phyloP scores from a whole-genome alignment of 2,888 invertebrate genomes.

The Lissocephala sabroskyi region DNA sequence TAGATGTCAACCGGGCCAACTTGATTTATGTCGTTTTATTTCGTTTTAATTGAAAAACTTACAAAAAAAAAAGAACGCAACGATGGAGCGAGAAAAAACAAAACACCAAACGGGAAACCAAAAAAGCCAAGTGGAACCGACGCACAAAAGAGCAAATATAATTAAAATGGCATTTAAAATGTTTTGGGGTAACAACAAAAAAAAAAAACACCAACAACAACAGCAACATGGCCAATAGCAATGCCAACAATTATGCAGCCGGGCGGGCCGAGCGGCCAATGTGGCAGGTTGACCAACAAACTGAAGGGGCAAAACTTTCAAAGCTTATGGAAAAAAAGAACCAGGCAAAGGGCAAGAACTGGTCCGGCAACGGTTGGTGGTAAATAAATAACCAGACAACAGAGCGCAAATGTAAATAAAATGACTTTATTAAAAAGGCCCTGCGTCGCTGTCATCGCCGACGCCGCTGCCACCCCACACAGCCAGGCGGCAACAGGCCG shows the following conservation, averaged over 20 bases:
- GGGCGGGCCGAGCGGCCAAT: too few species aligned
- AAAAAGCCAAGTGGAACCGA: constrained; percentile 20
- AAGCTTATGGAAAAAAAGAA: constrained; percentile 34
- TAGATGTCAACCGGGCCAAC: constrained; percentile 12
- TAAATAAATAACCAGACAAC: constrained; percentile 46
- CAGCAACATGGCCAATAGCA: constrained; percentile 10
- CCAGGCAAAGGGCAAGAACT: too few species aligned
- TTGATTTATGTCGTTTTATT: constrained; percentile 60
- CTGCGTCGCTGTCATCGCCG: constrained; percentile 5
- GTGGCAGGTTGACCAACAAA: neutral
- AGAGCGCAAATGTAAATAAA: constrained; percentile 48
- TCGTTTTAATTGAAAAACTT: constrained; percentile 61
- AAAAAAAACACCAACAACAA: constrained; percentile 4
- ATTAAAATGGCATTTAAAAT: constrained; percentile 63
- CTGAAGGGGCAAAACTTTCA: constrained; percentile 18
- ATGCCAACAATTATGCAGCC: too few species aligned
- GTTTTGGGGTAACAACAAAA: constrained; percentile 39
- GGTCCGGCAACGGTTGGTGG: constrained; percentile 2
- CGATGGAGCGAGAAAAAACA: neutral
- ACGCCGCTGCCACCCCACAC: constrained; percentile 1
- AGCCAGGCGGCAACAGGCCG: neutral
- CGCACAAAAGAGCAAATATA: constrained; percentile 51
- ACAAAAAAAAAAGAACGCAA: constrained; percentile 18
- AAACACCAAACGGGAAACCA: neutral
- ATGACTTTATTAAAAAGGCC: constrained; percentile 49